These are phyloP conservation scores for Meandrina meandrites DNA, from an alignment of 92 coral and sea anemone species.

Conservation along the genomic window DNA sequence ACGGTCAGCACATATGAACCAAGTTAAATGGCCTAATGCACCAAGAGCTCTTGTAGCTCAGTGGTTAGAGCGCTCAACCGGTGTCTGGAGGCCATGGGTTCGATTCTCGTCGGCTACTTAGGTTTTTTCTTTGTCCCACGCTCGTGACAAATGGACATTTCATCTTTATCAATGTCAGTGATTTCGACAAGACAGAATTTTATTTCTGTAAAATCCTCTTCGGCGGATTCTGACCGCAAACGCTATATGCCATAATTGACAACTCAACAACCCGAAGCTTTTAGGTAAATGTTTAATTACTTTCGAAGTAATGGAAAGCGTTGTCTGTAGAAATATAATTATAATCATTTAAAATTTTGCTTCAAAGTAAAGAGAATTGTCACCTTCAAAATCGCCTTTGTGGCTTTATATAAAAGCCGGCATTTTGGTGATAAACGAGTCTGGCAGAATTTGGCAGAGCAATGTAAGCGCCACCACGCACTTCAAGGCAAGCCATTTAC, in stretches of 20 bases:
- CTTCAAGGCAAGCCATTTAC: neutral
- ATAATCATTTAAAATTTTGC: neutral
- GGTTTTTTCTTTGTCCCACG: too few species aligned
- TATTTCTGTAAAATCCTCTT: too few species aligned
- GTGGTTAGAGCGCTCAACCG: too few species aligned
- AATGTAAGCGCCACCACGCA: neutral
- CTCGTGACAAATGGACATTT: too few species aligned
- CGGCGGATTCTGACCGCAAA: neutral
- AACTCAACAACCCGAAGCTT: neutral
- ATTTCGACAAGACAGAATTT: neutral
- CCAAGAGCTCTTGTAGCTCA: too few species aligned
- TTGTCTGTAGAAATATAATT: neutral
- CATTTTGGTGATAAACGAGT: neutral
- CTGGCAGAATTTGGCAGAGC: neutral
- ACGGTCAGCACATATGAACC: too few species aligned
- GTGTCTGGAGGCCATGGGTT: too few species aligned
- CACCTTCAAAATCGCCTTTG: neutral
- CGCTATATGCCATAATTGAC: neutral
- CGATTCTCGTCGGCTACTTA: too few species aligned
- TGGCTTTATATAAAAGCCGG: neutral
- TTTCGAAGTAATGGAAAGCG: neutral
- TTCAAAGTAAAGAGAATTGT: neutral
- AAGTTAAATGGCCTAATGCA: too few species aligned
- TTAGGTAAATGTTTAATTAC: neutral
- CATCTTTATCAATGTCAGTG: neutral